A percentile compares a stretch with the other conserved stretches of the same genome.
Conservation (phyloP, 2,888 invertebrate species). For the Netelia melanura region DNA sequence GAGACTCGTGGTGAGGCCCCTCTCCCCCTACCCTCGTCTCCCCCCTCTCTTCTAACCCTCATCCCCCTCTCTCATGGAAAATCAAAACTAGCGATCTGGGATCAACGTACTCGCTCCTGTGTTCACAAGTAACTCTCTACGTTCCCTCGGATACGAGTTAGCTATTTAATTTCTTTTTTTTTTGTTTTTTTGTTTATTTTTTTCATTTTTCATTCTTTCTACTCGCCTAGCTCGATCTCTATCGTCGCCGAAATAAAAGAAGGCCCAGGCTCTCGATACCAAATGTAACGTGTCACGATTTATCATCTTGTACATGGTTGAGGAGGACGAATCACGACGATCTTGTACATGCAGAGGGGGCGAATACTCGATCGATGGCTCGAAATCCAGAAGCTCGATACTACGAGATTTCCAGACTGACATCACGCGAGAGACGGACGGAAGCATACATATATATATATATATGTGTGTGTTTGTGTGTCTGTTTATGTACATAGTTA, state of each 20-base stretch:
- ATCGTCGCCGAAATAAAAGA: slow-evolving; percentile 3
- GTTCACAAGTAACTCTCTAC: slow-evolving; percentile 15
- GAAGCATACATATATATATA: slow-evolving; percentile 9
- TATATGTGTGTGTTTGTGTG: slow-evolving; percentile 21
- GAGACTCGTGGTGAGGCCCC: slow-evolving; percentile 65
- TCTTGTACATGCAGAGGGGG: no score
- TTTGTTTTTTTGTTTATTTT: slow-evolving; percentile 17
- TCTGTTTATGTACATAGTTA: slow-evolving; percentile 10
- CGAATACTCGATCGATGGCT: neutral
- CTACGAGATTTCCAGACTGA: slow-evolving; percentile 18
- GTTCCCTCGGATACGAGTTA: slow-evolving; percentile 3
- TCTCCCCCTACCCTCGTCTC: slow-evolving; percentile 24
- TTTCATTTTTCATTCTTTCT: slow-evolving; percentile 18
- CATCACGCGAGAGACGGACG: slow-evolving; percentile 8
- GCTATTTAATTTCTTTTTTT: slow-evolving; percentile 40
- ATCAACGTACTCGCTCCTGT: slow-evolving; percentile 65
- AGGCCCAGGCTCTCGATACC: neutral
- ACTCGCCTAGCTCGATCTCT: neutral
- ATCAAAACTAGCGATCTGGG: slow-evolving; percentile 72
- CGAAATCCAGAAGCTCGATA: slow-evolving; percentile 24
- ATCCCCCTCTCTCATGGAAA: slow-evolving; percentile 58
- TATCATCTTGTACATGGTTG: neutral
- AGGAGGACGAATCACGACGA: no score
- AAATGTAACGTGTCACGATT: neutral
- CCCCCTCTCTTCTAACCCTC: slow-evolving; percentile 33